phyloP scores from a whole-genome alignment of 2,888 invertebrate species.

The Allygus modestus region DNA sequence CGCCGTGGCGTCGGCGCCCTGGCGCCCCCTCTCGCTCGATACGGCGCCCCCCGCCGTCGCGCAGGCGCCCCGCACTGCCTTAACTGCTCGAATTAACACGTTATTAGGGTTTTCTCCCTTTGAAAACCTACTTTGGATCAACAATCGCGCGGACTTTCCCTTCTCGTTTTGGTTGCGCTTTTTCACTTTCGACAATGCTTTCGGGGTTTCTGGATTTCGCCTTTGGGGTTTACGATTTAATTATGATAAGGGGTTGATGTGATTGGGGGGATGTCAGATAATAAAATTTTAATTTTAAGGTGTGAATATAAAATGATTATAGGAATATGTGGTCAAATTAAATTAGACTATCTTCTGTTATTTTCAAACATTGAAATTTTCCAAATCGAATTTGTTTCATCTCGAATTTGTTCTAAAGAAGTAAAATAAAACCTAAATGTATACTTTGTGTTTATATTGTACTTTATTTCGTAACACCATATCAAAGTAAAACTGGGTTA shows the following conservation, averaged over 20 bases:
- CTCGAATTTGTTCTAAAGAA: too few relatives aligned
- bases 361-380: too few relatives aligned
- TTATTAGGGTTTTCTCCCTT: slow-evolving; percentile 65
- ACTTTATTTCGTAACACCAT: too few relatives aligned
- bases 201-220: background rate
- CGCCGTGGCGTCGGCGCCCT: slow-evolving; percentile 25
- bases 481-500: too few relatives aligned
- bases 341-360: too few relatives aligned
- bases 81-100: slow-evolving; percentile 62
- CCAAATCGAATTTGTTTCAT: too few relatives aligned
- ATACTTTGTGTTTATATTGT: too few relatives aligned
- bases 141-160: slow-evolving; percentile 43
- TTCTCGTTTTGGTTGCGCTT: slow-evolving; percentile 30
- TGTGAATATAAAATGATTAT: too few relatives aligned
- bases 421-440: too few relatives aligned
- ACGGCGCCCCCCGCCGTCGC: slow-evolving; percentile 4
- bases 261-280: too few relatives aligned
- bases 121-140: slow-evolving; percentile 49
- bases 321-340: too few relatives aligned
- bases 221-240: background rate
- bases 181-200: slow-evolving; percentile 22
- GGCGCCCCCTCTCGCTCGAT: slow-evolving; percentile 30
- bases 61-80: slow-evolving; percentile 37
- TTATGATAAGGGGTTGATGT: background rate
- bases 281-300: too few relatives aligned